Conservation (phyloP, 92 coral and sea anemone genomes). For the Blastomussa wellsi region DNA sequence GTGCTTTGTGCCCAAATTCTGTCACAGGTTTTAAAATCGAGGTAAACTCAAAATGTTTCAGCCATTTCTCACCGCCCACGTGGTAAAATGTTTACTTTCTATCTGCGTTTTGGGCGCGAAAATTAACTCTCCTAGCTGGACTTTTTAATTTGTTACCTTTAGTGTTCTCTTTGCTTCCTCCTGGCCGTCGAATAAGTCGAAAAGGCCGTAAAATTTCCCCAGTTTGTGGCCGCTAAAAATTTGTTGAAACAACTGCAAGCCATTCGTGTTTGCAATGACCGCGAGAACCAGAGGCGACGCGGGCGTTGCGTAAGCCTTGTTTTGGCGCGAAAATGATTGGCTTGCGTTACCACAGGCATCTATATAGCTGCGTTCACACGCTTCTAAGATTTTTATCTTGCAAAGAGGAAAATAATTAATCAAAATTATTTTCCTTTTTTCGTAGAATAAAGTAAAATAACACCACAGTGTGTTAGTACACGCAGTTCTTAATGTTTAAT, state of each 20-base stretch:
- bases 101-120: neutral
- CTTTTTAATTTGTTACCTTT: neutral
- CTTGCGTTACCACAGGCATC: neutral
- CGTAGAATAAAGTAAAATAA: too few relatives aligned
- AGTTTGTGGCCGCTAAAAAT: neutral
- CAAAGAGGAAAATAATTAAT: too few relatives aligned
- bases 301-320: neutral
- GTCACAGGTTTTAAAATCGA: neutral
- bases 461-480: too few relatives aligned
- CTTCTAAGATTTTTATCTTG: too few relatives aligned
- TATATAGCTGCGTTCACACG: too few relatives aligned
- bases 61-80: neutral
- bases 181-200: neutral
- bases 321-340: neutral
- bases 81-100: neutral
- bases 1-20: neutral
- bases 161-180: neutral
- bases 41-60: neutral
- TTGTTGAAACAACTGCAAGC: neutral
- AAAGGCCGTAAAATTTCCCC: neutral
- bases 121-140: neutral
- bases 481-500: too few relatives aligned
- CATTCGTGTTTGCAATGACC: neutral
- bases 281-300: neutral
- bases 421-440: too few relatives aligned